Conservation (phyloP, 2,888 invertebrate genomes). For the Laothoe populi region DNA sequence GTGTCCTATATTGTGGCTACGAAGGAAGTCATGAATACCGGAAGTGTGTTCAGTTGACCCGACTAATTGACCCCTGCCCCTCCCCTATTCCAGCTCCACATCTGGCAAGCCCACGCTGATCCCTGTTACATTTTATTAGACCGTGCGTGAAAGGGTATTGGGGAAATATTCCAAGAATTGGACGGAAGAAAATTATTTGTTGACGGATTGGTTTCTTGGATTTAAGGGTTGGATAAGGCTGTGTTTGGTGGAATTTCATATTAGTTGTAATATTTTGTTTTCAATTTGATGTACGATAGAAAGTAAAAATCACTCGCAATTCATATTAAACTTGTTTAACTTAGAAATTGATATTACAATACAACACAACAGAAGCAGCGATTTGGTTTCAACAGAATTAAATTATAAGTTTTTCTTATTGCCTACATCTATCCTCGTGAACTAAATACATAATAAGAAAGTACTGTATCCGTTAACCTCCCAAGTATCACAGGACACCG, state of each 20-base stretch:
- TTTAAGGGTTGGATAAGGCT: slow-evolving; percentile 11
- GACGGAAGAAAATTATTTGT: slow-evolving; percentile 4
- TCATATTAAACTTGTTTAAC: too few species aligned
- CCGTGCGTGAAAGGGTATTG: slow-evolving; percentile 9
- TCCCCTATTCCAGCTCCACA: not conserved
- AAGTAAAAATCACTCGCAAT: too few species aligned
- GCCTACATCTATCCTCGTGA: too few species aligned
- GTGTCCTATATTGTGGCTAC: not conserved
- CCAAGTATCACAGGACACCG: too few species aligned
- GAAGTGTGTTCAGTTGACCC: not conserved
- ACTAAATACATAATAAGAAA: too few species aligned
- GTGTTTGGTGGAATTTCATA: not conserved
- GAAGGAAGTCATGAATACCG: not conserved
- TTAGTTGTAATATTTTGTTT: not conserved
- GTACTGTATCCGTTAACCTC: too few species aligned
- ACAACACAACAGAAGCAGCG: too few species aligned
- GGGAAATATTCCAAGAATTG: slow-evolving; percentile 5
- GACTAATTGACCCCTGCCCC: not conserved
- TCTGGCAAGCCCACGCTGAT: not conserved
- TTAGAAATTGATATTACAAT: too few species aligned
- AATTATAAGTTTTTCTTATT: too few species aligned
- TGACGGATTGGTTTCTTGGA: slow-evolving; percentile 4
- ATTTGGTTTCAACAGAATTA: too few species aligned
- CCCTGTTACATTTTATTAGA: slow-evolving; percentile 16
- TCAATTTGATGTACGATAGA: too few species aligned